Base-by-base conservation (phyloP, 2,888 invertebrate genomes). In the Herminia tarsipennalis region DNA sequence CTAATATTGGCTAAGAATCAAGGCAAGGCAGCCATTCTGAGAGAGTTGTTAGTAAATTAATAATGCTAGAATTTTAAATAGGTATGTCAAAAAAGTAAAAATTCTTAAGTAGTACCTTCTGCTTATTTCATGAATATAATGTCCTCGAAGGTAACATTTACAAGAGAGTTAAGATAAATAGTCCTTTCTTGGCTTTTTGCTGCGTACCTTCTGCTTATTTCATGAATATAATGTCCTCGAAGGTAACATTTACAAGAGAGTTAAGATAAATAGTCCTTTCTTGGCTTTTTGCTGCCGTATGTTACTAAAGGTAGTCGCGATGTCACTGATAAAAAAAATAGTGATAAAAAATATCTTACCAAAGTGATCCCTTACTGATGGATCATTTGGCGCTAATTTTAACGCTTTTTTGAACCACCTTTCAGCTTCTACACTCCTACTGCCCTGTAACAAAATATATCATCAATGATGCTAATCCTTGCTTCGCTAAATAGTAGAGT, bases 391-490 rank as follows among this genome's bases (percentile, higher is more conserved):
- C 46, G 97, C 97, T 68, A 98, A 88, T 59, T 94, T 92, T 63
- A 96, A 92, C 16, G 98, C 98, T 80, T 96, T 95, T 73, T 95
- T 93, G 82, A 97, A 98, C 97, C 97, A 97, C 75, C 94, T 93
- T 85, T 98, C 98, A 1, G 98, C 98, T 84, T 97, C 97, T 41
- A 94, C 92, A 46, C 94, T 92, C 73, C 97, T 93, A 75, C 96
- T 96, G 79, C 95, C 94, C 95, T 96, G 92, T 34, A 90, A 92
- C 59, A 76, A 70, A 70, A 57, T 46, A 53, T 34, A 40, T 13
- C 17, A 39, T 39, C 18, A 37, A n/a, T n/a, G n/a, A n/a, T n/a
- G n/a, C n/a, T n/a, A n/a, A n/a, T n/a, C n/a, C n/a, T n/a, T n/a
- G n/a, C n/a, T n/a, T n/a, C n/a, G n/a, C n/a, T n/a, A n/a, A n/a